Evolutionary conservation across 1,140 invertebrate species (phyloP).

Genomic region (Scaptomyza graminum): DNA sequence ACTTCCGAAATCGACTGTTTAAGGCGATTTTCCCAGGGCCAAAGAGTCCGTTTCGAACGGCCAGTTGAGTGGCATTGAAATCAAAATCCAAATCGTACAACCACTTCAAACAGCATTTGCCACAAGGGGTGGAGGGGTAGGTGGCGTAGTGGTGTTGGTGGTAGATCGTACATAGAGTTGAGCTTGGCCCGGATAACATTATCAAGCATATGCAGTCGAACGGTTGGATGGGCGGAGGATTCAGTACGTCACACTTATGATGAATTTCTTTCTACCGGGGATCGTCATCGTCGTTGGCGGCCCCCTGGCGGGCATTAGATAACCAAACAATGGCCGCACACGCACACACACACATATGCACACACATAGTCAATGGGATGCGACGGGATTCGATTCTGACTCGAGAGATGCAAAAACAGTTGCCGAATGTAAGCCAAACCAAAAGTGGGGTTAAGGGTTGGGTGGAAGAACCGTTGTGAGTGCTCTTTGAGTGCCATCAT

Average conservation of each 20-base stretch:
- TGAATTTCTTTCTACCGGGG: constrained; percentile 48
- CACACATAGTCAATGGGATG: constrained; percentile 9
- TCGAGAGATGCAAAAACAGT: constrained; percentile 34
- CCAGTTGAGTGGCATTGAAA: constrained; percentile 77
- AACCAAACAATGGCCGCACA: constrained; percentile 61
- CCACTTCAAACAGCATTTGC: constrained; percentile 59
- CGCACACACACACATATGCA: constrained; percentile 26
- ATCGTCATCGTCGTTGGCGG: constrained; percentile 6
- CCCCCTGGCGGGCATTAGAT: constrained; percentile 59
- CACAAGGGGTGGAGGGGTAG: background rate
- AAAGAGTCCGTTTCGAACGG: constrained; percentile 28
- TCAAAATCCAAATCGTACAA: constrained; percentile 73
- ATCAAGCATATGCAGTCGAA: constrained; percentile 54
- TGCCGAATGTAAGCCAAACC: constrained; percentile 32
- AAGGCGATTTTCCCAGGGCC: constrained; percentile 75
- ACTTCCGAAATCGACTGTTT: constrained; percentile 69
- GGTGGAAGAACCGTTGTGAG: background rate
- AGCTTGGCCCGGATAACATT: constrained; percentile 48
- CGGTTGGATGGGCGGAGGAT: background rate
- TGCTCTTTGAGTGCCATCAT: constrained; percentile 39
- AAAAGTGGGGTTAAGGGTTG: background rate
- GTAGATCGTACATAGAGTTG: constrained; percentile 7
- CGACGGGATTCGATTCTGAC: background rate
- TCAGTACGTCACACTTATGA: constrained; percentile 55
- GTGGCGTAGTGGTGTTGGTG: background rate